These are phyloP conservation scores for Paralichthys olivaceus DNA, from an alignment of 2,113 vertebrate genomes.

Conservation along the genomic window DNA sequence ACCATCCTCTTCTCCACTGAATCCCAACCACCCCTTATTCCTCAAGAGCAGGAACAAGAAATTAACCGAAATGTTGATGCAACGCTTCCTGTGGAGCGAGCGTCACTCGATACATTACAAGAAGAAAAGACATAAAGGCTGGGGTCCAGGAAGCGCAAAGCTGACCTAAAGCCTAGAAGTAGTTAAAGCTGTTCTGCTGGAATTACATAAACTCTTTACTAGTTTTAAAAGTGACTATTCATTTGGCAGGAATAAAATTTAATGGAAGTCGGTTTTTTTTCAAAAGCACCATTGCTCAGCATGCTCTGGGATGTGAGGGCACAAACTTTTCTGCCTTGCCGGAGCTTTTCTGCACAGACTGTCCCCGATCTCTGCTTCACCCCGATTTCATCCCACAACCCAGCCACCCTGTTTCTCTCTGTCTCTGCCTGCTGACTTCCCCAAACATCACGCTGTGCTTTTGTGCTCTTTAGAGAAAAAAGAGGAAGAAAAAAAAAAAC, in stretches of 20 bases:
- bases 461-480: conserved; percentile 32
- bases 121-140: conserved; percentile 31
- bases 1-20: conserved; percentile 17
- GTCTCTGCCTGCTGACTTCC: conserved; percentile 28
- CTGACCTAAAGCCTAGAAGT: conserved; percentile 61
- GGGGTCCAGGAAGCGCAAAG: conserved; percentile 35
- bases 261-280: conserved; percentile 45
- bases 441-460: conserved; percentile 21
- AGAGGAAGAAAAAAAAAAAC: background rate
- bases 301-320: conserved; percentile 3
- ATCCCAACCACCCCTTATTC: conserved; percentile 31
- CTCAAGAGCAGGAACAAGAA: conserved; percentile 4
- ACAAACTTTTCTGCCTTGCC: no score
- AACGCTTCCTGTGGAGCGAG: background rate
- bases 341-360: no score
- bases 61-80: conserved; percentile 3
- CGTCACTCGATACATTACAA: conserved; percentile 2
- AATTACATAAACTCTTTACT: conserved; percentile 47
- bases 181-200: conserved; percentile 68
- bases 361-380: background rate
- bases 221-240: conserved; percentile 71
- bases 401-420: background rate
- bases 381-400: conserved; percentile 14
- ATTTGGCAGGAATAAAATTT: conserved; percentile 75
- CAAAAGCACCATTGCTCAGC: conserved; percentile 23